Base-by-base conservation (phyloP, 1,140 invertebrate species). In the Magallana gigas region DNA sequence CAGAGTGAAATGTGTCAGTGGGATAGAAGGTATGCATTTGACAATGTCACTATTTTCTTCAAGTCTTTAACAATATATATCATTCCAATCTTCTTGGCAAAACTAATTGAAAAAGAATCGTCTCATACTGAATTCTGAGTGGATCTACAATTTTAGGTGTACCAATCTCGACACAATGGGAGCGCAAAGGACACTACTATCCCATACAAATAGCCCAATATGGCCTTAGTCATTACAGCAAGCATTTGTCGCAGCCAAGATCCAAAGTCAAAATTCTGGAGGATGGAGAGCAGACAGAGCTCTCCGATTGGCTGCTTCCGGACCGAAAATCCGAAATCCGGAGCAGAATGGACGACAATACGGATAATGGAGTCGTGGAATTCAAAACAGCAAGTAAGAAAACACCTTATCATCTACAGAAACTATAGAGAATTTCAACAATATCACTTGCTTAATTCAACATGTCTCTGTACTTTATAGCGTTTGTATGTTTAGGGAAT, bases 151-250 rank as follows among this genome's bases (percentile, higher is more conserved):
- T 76, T 76, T 76, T 90, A 96, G 96, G 98, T 87, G 98, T 99
- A 9, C 98, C 98, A 0, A 96, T 99, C 60, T 98, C 98, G 1
- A 98, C 97, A 0, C 98, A 99, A 93, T 99, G 98, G 98, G 97
- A 98, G 64, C 90, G 96, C 85, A 92, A 90, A 80, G 98, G 98
- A 0, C 99, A 99, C 95, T 98, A 97, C 94, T 99, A 99, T 95
- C 98, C 99, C 0, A 99, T 99, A 2, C 99, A 99, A 96, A 99
- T 99, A 90, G 98, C 98, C 6, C 99, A 99, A 94, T 99, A 98
- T 95, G 99, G 98, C 0, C 95, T 99, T 59, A 98, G 98, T 36
- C 99, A 99, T 95, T 99, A 98, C 95, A 99, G 98, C 94, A 99
- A 99, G 95, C 98, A 98, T 85, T 84, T 94, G 60, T 88, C 87